A percentile compares a stretch with the other conserved stretches of the same genome.
Evolutionary conservation across 1,140 invertebrate species (phyloP).

Genomic region (Schmidtea mediterranea): DNA sequence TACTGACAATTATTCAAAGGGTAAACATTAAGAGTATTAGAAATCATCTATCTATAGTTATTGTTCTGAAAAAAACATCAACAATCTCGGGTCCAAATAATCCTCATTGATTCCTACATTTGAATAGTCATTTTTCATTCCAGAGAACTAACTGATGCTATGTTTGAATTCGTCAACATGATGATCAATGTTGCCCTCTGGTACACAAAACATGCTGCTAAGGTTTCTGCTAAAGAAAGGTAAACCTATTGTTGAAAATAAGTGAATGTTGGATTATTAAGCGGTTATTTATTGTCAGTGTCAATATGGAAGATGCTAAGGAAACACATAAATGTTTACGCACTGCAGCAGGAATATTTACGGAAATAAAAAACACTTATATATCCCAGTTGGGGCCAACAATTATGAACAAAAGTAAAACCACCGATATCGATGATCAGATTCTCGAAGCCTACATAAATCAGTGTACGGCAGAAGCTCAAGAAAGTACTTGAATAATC

Average conservation of each 20-base stretch:
- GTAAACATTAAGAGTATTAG: too few relatives aligned
- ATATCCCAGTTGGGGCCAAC: constrained; percentile 19
- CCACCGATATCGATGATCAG: constrained; percentile 35
- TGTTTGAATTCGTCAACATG: constrained; percentile 38
- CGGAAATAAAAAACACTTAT: constrained; percentile 16
- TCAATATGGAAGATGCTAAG: constrained; percentile 40
- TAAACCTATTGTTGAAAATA: constrained; percentile 16
- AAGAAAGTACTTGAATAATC: constrained; percentile 36
- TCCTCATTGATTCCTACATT: too few relatives aligned
- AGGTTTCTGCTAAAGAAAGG: constrained; percentile 38
- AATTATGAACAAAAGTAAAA: constrained; percentile 27
- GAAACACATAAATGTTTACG: constrained; percentile 38
- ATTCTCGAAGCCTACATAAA: constrained; percentile 38
- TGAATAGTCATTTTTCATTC: too few relatives aligned
- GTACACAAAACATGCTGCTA: constrained; percentile 43
- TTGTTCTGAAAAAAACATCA: too few relatives aligned
- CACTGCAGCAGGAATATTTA: constrained; percentile 39
- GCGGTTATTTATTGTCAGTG: constrained; percentile 20
- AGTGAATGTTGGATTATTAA: background rate
- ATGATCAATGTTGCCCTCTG: constrained; percentile 38
- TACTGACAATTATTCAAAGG: too few relatives aligned
- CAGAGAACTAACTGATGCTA: constrained; percentile 33
- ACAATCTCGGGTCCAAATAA: too few relatives aligned
- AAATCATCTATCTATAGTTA: too few relatives aligned
- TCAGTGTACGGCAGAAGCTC: constrained; percentile 43